Evolutionary conservation across 2,797 vertebrate species (phyloP), one percentile per base, ranked within the genome.

Genomic region (Emydoidea blandingii): DNA sequence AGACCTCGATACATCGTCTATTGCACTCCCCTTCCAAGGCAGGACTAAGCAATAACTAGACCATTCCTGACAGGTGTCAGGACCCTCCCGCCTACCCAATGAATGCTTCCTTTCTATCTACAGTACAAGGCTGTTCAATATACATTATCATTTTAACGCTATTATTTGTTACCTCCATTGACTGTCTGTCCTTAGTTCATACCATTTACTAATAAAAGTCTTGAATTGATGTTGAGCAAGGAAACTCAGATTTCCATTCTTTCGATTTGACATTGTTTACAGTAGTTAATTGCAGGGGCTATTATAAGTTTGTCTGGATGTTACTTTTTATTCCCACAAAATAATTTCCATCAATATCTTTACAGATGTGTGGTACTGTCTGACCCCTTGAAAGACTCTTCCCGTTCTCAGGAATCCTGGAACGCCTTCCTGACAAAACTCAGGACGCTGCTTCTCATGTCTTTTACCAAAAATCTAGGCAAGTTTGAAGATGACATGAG

Each of bases 401-500:
- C 99, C 47, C 99, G 99, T 89, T 99, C 99, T 97, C 99, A 99
- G 98, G 99, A 99, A 98, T 99, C 99, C 79, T 99, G 99, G 99
- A 99, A 99, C 95, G 98, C 99, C 85, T 99, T 99, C 98, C 98
- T 99, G 98, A 98, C 99, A 65, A 99, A 99, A 98, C 98, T 99
- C 96, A 98, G 99, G 96, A 99, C 99, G 1, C 97, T 99, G 88
- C 99, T 99, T 91, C 99, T 99, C 96, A 99, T 99, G 99, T 99
- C 99, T 95, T 99, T 99, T 98, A 99, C 99, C 93, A 99, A 99
- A 98, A 99, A 99, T 98, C 98, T 99, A 82, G 99, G 99, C 85
- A 99, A 98, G 95, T 99, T 99, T 78, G 99, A 99, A 97, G 99
- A 99, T 76, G 99, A 99, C 96, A 99, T 99, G 99, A 98, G 99